Evolutionary conservation across 1,140 invertebrate genomes (phyloP).

Genomic region (Scaptomyza montana): DNA sequence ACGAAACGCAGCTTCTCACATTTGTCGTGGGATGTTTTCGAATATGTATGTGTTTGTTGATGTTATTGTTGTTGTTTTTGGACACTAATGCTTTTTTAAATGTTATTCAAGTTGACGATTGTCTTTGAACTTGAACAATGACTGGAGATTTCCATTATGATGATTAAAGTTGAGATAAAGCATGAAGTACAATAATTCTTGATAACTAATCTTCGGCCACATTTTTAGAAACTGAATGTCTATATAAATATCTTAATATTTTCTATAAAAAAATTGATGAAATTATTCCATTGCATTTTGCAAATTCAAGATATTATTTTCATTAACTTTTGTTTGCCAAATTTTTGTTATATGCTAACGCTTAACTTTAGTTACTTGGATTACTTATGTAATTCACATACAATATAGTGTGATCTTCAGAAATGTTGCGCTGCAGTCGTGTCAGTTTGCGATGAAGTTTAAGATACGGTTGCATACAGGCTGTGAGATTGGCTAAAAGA

Average conservation of each 20-base stretch:
- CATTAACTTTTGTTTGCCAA: not conserved
- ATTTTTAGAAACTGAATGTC: too few relatives aligned
- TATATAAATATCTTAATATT: too few relatives aligned
- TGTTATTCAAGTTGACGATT: slow-evolving; percentile 11
- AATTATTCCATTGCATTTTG: too few relatives aligned
- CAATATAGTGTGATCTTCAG: slow-evolving; percentile 28
- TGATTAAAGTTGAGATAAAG: not conserved
- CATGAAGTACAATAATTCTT: not conserved
- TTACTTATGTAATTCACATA: slow-evolving; percentile 31
- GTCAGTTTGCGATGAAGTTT: slow-evolving; percentile 48
- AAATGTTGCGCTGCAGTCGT: slow-evolving; percentile 47
- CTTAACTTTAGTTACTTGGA: slow-evolving; percentile 10
- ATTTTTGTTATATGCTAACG: not conserved
- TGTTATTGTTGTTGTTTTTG: slow-evolving; percentile 1
- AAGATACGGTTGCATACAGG: slow-evolving; percentile 42
- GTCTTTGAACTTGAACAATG: slow-evolving; percentile 24
- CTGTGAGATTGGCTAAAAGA: slow-evolving; percentile 18
- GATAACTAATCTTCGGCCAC: not conserved
- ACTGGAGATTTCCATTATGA: not conserved
- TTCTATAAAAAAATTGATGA: too few relatives aligned
- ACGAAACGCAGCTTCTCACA: slow-evolving; percentile 16
- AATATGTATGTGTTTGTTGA: not conserved
- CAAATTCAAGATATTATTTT: too few relatives aligned
- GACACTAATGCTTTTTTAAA: slow-evolving; percentile 13
- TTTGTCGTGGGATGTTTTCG: slow-evolving; percentile 28